Base-by-base conservation (phyloP, 2,888 invertebrate genomes). In the Pyrrhia umbra region DNA sequence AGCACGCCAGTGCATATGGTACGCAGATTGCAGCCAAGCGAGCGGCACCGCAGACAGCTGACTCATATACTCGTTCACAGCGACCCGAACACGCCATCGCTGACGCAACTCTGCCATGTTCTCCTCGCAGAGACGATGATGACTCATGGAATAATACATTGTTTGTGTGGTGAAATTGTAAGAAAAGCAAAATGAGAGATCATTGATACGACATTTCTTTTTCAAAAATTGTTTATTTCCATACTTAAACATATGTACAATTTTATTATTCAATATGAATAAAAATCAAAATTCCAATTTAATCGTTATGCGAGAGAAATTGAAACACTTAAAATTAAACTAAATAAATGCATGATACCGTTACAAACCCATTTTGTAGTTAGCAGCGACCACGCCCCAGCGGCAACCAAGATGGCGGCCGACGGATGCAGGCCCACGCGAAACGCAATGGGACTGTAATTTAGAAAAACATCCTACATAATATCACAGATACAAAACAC, bases 381-480 rank as follows among this genome's bases (percentile, higher is more conserved):
- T 95, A 83, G 96, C 96, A 85, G 96, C 96, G 81, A 93, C 96
- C 87, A 95, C 85, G 95, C 95, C 87, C 93, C 87, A 90, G 87
- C 87, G 95, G 86, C 95, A 94, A 86, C 96, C 96, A 96, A 93
- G 92, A 94, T 93, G 93, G 92, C 93, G 94, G 92, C 94, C 92
- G 88, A 88, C 91, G 90, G 92, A 91, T 91, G 92, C 93, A 94
- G 94, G 93, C 95, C 94, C 94, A 95, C 95, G 94, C 94, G 94
- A 94, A 92, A 92, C 93, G 94, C 94, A 94, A 93, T 93, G 94
- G 93, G 95, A 94, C 94, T 95, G 95, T 94, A 95, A 95, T 93
- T 93, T 94, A 94, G 92, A 93, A 94, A 93, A 94, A 95, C 89
- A 93, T 93, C 94, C 94, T 93, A 92, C 94, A 90, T 93, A 55